Conservation (phyloP, 2,888 invertebrate species). For the Caenorhabditis uteleia region DNA sequence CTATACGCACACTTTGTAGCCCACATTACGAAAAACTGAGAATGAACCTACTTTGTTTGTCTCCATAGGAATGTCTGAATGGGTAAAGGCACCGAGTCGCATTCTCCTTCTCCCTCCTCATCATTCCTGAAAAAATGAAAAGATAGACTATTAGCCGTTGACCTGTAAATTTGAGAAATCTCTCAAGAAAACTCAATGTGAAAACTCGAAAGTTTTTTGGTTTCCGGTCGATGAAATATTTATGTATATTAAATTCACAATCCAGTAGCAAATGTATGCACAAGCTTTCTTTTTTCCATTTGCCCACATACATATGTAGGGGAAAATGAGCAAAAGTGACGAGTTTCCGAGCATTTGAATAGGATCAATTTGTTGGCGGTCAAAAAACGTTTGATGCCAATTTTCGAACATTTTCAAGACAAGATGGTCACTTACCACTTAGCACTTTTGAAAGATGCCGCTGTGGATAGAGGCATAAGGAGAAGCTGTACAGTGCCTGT, state of each 20-base stretch:
- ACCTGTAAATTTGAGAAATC: neutral
- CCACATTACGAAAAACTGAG: neutral
- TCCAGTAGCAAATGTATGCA: no score
- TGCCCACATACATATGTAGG: no score
- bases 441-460: constrained; percentile 61
- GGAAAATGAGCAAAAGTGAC: no score
- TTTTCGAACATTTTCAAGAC: no score
- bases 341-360: no score
- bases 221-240: neutral
- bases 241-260: neutral
- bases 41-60: constrained; percentile 79
- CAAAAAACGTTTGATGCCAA: no score
- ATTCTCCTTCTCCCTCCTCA: constrained; percentile 71
- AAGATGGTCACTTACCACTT: constrained; percentile 63
- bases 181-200: neutral
- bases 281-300: no score
- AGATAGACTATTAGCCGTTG: neutral
- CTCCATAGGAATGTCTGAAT: constrained; percentile 97
- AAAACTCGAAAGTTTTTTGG: neutral
- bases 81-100: constrained; percentile 86
- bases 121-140: constrained; percentile 46
- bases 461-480: constrained; percentile 67
- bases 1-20: no score
- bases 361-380: no score
- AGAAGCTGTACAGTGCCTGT: constrained; percentile 68